These are phyloP conservation scores for Hylaeus anthracinus DNA, from an alignment of 1,140 invertebrate species.

Conservation along the genomic window DNA sequence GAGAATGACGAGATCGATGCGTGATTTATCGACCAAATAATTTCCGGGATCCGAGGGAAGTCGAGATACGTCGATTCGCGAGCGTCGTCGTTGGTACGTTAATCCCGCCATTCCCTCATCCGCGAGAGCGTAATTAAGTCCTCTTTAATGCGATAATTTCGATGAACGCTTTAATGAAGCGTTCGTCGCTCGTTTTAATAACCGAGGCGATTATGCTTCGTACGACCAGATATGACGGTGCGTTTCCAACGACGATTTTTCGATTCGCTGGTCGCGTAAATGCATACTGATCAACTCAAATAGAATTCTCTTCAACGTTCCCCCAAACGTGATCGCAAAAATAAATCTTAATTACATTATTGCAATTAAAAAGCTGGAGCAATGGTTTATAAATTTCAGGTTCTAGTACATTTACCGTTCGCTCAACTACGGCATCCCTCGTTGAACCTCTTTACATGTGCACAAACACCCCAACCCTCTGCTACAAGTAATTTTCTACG, in stretches of 20 bases:
- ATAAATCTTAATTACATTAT: too few relatives aligned
- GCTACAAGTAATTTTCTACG: too few relatives aligned
- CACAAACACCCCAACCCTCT: too few relatives aligned
- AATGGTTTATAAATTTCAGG: too few relatives aligned
- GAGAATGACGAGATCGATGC: constrained; percentile 2
- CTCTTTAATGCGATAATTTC: constrained; percentile 43
- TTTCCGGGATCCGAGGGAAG: neutral
- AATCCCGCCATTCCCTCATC: constrained; percentile 9
- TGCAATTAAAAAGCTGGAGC: too few relatives aligned
- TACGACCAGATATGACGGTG: neutral
- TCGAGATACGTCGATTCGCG: constrained; percentile 9
- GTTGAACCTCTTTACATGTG: too few relatives aligned
- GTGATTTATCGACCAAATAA: constrained; percentile 38
- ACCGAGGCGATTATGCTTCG: constrained; percentile 33
- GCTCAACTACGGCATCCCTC: too few relatives aligned
- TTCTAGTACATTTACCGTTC: too few relatives aligned
- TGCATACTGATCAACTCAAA: too few relatives aligned
- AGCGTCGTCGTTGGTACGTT: constrained; percentile 26
- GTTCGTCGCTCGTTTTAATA: constrained; percentile 42
- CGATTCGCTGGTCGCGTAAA: neutral
- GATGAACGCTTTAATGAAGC: constrained; percentile 46
- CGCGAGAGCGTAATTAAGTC: constrained; percentile 31
- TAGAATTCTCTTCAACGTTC: too few relatives aligned
- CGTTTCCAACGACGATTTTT: neutral
- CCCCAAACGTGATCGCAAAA: too few relatives aligned